Percentiles rank a stretch among this genome's conserved stretches.
Evolutionary conservation across 2,797 vertebrate species (phyloP).

Genomic region (Buphagus erythrorhynchus): DNA sequence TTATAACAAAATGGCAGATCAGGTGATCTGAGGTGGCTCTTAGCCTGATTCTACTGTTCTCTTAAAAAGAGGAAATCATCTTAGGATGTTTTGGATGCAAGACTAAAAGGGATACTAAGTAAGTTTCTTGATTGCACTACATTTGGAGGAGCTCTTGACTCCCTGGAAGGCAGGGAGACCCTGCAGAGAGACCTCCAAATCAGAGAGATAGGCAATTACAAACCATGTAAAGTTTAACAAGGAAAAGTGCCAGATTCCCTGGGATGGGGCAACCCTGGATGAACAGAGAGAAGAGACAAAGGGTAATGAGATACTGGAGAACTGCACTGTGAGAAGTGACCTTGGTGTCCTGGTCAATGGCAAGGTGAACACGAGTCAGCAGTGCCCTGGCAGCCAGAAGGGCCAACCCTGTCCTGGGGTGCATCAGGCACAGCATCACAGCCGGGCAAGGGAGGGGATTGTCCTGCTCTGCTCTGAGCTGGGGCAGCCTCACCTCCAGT

Average conservation of each 20-base stretch:
- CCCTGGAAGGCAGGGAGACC: neutral
- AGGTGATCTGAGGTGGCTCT: neutral
- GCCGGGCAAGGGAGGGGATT: neutral
- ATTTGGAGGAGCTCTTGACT: neutral
- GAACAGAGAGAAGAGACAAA: no score
- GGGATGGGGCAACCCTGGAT: neutral
- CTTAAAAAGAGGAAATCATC: neutral
- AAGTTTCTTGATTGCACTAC: neutral
- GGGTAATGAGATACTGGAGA: neutral
- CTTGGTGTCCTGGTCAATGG: accelerated
- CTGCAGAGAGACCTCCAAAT: neutral
- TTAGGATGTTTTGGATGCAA: neutral
- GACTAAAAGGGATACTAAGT: neutral
- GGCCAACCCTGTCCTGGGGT: accelerated
- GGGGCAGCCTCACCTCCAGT: accelerated
- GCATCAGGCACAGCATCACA: neutral
- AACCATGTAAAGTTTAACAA: neutral
- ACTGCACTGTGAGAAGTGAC: neutral
- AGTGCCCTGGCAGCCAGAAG: neutral
- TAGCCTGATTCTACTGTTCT: neutral
- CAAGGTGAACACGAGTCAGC: accelerated
- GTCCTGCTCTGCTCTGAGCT: neutral
- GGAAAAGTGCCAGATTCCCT: neutral
- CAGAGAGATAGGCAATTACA: neutral
- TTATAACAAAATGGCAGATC: neutral